Evolutionary conservation across 1,140 invertebrate genomes (phyloP).

Genomic region (Papilio aristodemus): DNA sequence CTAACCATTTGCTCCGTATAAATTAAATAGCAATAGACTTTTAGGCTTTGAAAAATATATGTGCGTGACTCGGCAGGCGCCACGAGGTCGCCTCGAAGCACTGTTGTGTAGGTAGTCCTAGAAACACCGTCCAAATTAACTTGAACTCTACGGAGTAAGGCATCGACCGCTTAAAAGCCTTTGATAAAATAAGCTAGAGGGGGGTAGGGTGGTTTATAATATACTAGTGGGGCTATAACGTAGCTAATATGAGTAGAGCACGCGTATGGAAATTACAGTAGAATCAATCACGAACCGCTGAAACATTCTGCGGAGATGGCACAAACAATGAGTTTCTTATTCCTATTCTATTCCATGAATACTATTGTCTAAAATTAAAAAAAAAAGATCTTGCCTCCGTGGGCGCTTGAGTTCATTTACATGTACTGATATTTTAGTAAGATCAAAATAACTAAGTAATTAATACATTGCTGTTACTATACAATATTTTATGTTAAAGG

Average conservation of each 20-base stretch:
- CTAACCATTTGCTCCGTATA: slow-evolving; percentile 22
- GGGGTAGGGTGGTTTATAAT: slow-evolving; percentile 39
- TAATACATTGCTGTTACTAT: no score
- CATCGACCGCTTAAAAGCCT: slow-evolving; percentile 40
- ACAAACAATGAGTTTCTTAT: slow-evolving; percentile 65
- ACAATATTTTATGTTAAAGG: no score
- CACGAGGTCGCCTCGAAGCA: slow-evolving; percentile 67
- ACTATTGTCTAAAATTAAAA: slow-evolving; percentile 33
- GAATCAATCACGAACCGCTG: slow-evolving; percentile 76
- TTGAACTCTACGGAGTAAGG: slow-evolving; percentile 51
- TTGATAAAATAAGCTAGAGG: slow-evolving; percentile 34
- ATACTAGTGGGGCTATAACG: slow-evolving; percentile 59
- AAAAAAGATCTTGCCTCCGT: background rate
- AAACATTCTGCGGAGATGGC: slow-evolving; percentile 70
- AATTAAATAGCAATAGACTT: slow-evolving; percentile 57
- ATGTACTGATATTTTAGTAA: no score
- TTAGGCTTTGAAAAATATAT: slow-evolving; percentile 70
- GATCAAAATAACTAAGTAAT: no score
- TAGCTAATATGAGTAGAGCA: slow-evolving; percentile 74
- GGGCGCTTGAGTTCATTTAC: no score
- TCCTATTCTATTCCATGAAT: slow-evolving; percentile 65
- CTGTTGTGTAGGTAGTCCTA: slow-evolving; percentile 73
- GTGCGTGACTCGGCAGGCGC: slow-evolving; percentile 78
- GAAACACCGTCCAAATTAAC: slow-evolving; percentile 53
- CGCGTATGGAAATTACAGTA: slow-evolving; percentile 78